Evolutionary conservation across 2,797 vertebrate genomes (phyloP).

Genomic region (Cyclopterus lumpus): DNA sequence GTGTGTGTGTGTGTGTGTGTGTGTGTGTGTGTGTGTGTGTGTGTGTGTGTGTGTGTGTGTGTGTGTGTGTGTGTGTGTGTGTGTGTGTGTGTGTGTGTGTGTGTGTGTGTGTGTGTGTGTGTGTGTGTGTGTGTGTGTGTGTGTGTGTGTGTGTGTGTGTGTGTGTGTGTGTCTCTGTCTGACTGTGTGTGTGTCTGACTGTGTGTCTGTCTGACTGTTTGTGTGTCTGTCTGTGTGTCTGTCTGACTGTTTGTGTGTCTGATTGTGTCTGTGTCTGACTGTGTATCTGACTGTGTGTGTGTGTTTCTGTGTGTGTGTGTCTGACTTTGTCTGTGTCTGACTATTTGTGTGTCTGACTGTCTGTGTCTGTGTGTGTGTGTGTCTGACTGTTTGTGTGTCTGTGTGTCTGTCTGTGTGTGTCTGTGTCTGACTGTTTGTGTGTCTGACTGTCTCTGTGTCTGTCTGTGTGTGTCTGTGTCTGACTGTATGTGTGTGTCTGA

Average conservation of each 20-base stretch:
- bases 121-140: no score
- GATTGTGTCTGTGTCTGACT: conserved; percentile 1
- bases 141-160: no score
- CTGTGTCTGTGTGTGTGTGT: no score
- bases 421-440: conserved; percentile 5
- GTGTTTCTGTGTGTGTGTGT: neutral
- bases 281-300: conserved; percentile 8
- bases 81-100: conserved; percentile 11
- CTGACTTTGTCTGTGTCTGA: neutral
- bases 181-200: no score
- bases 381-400: neutral
- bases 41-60: neutral
- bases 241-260: no score
- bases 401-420: neutral
- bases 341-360: no score
- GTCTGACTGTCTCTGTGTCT: conserved; percentile 34
- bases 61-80: conserved; percentile 6
- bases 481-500: neutral
- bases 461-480: neutral
- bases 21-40: conserved; percentile 19
- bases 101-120: neutral
- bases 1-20: conserved; percentile 5
- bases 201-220: neutral
- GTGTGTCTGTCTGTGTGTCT: neutral
- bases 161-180: neutral